Evolutionary conservation across 2,888 invertebrate species (phyloP).

Genomic region (Phengaris arion): DNA sequence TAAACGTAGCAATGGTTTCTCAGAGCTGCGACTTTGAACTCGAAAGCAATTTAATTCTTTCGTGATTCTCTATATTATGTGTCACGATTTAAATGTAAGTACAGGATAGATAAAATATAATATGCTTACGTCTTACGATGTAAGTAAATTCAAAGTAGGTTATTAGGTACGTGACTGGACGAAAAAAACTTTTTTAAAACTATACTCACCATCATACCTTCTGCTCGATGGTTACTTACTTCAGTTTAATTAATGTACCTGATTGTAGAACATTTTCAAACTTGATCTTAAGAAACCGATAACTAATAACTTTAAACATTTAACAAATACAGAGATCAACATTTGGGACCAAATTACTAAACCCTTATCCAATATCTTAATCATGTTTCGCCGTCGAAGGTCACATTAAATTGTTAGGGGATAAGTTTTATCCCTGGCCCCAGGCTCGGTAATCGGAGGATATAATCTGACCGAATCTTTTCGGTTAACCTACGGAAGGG

Average conservation of each 20-base stretch:
- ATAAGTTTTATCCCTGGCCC: slow-evolving; percentile 17
- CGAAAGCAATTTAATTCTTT: no score
- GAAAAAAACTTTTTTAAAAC: no score
- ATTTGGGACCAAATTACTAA: background rate
- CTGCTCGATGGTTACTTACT: no score
- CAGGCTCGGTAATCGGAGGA: slow-evolving; percentile 1
- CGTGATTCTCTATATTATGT: no score
- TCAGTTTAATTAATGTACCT: no score
- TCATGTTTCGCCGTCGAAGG: slow-evolving; percentile 5
- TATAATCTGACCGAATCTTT: slow-evolving; percentile 25
- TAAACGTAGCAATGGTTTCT: background rate
- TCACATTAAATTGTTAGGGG: slow-evolving; percentile 16
- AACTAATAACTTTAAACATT: background rate
- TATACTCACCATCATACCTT: no score
- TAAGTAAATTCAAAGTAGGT: no score
- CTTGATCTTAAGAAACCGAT: background rate
- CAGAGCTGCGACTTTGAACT: background rate
- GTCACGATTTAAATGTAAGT: no score
- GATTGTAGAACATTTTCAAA: no score
- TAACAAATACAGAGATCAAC: background rate
- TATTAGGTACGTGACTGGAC: no score
- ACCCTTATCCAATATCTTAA: slow-evolving; percentile 7
- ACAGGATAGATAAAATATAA: no score
- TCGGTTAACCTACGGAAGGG: slow-evolving; percentile 20
- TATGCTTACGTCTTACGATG: no score